Percentiles rank a stretch among this genome's conserved stretches.
Evolutionary conservation across 2,113 vertebrate species (phyloP).

Genomic region (Rhombomys opimus): DNA sequence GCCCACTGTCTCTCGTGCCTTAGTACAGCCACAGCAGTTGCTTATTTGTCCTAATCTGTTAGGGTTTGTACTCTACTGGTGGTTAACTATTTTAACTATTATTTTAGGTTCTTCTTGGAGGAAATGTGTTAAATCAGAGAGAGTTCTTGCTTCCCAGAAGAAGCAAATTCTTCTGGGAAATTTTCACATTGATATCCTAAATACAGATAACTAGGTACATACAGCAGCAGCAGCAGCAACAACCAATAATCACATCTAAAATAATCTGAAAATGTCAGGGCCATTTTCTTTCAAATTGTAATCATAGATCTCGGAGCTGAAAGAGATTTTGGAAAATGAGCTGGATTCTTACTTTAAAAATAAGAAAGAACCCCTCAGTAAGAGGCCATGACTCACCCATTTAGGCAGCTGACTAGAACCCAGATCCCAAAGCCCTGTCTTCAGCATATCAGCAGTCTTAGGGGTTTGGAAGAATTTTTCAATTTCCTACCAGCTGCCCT

Average conservation of each 20-base stretch:
- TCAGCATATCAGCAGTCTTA: background rate
- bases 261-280: background rate
- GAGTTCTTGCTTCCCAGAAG: background rate
- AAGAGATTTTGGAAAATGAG: background rate
- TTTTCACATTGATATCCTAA: background rate
- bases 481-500: constrained; percentile 32
- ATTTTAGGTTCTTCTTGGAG: background rate
- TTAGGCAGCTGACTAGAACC: background rate
- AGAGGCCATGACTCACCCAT: background rate
- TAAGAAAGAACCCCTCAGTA: background rate
- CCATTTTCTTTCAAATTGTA: background rate
- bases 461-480: constrained; percentile 23
- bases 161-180: background rate
- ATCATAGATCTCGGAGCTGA: background rate
- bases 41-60: background rate
- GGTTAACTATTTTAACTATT: background rate
- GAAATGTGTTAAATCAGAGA: background rate
- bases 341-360: background rate
- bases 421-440: background rate
- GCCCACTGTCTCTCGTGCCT: fast-evolving
- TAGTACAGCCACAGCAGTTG: fast-evolving
- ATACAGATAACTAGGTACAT: background rate
- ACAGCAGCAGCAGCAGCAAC: background rate
- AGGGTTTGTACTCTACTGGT: background rate
- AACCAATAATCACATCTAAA: background rate